Percentiles rank a stretch among this genome's conserved stretches.
Evolutionary conservation across 2,888 invertebrate genomes (phyloP).

Genomic region (Idaea aversata): DNA sequence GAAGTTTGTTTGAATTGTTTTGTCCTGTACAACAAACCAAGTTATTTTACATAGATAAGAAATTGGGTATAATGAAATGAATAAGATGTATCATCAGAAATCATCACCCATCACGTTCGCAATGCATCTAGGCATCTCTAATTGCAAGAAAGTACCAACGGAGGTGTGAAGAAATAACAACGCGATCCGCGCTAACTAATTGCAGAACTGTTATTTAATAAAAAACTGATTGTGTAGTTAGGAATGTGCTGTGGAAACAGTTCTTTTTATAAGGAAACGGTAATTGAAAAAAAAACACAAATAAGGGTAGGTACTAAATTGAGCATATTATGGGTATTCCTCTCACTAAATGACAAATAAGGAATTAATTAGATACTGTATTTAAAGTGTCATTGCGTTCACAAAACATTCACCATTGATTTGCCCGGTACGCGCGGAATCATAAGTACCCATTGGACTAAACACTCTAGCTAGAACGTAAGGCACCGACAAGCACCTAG

Average conservation of each 20-base stretch:
- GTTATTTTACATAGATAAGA: background rate
- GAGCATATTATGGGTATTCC: no score
- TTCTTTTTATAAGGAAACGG: background rate
- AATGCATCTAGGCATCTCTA: background rate
- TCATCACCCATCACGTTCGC: background rate
- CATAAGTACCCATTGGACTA: no score
- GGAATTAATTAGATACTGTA: no score
- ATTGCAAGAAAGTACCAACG: background rate
- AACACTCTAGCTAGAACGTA: no score
- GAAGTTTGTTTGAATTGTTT: no score
- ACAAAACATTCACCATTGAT: no score
- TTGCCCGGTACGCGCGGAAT: no score
- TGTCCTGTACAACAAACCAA: no score
- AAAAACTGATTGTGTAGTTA: background rate
- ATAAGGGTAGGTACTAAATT: no score
- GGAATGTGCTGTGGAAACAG: background rate
- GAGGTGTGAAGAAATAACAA: background rate
- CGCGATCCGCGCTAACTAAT: background rate
- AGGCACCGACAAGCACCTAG: no score
- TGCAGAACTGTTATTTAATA: background rate
- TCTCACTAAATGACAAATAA: no score
- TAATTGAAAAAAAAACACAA: background rate
- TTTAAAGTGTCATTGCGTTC: no score
- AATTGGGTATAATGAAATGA: background rate
- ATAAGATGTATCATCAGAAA: background rate